Evolutionary conservation across 2,113 vertebrate species (phyloP).

Genomic region (Tenebrosternarchus preto): DNA sequence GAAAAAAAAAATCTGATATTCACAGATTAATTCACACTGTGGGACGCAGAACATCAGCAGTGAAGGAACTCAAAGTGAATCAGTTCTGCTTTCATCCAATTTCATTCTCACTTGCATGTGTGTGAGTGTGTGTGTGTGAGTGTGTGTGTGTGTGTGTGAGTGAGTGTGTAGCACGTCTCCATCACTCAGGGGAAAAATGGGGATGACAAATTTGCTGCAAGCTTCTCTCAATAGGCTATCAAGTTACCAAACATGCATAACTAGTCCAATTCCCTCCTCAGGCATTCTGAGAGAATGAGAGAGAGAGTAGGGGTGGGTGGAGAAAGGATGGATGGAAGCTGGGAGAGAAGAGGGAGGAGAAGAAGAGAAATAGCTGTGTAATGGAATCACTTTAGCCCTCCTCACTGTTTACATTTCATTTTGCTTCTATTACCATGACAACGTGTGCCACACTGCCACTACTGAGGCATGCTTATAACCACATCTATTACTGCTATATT

Average conservation of each 20-base stretch:
- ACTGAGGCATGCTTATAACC: conserved; percentile 43
- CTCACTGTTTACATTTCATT: conserved; percentile 48
- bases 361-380: conserved; percentile 55
- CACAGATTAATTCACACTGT: background rate
- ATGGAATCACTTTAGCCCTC: conserved; percentile 53
- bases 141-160: conserved; percentile 16
- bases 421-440: conserved; percentile 52
- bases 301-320: background rate
- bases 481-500: conserved; percentile 47
- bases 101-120: background rate
- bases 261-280: conserved; percentile 54
- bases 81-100: background rate
- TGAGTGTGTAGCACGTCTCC: conserved; percentile 42
- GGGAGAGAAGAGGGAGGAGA: conserved; percentile 46
- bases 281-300: conserved; percentile 32
- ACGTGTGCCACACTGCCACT: conserved; percentile 32
- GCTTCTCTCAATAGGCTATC: conserved; percentile 55
- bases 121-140: background rate
- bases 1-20: too few relatives aligned
- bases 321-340: background rate
- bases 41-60: background rate
- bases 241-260: conserved; percentile 58
- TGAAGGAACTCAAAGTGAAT: background rate
- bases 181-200: conserved; percentile 52
- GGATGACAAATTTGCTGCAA: conserved; percentile 56